Percentiles rank a stretch among this genome's conserved stretches.
Evolutionary conservation across 2,888 invertebrate genomes (phyloP).

Genomic region (Leptura quadrifasciata): DNA sequence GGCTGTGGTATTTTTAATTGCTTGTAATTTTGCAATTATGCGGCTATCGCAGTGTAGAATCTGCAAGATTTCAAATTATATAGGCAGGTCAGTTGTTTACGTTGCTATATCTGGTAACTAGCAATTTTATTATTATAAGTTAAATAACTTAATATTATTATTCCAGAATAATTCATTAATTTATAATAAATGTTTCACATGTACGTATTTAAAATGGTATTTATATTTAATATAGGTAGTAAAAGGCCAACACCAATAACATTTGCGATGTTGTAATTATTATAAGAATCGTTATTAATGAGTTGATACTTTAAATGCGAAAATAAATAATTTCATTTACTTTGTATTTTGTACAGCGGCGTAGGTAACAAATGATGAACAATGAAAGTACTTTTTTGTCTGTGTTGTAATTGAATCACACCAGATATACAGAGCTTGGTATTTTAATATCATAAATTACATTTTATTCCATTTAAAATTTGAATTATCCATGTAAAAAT

Average conservation of each 20-base stretch:
- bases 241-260: constrained; percentile 34
- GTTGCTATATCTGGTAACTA: constrained; percentile 43
- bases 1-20: constrained; percentile 43
- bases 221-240: constrained; percentile 35
- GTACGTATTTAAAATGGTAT: constrained; percentile 39
- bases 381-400: no score
- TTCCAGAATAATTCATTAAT: constrained; percentile 47
- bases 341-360: neutral
- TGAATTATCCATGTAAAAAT: no score
- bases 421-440: no score
- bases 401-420: no score
- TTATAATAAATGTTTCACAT: constrained; percentile 42
- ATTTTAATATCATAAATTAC: no score
- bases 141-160: constrained; percentile 42
- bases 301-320: neutral
- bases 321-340: constrained; percentile 7
- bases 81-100: constrained; percentile 38
- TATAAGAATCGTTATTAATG: constrained; percentile 9
- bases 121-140: constrained; percentile 45
- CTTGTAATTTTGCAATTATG: constrained; percentile 47
- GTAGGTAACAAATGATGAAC: neutral
- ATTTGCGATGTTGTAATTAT: neutral
- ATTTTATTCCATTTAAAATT: no score
- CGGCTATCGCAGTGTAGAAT: constrained; percentile 41
- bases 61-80: constrained; percentile 39